Percentiles rank a stretch among this genome's conserved stretches.
phyloP scores from a whole-genome alignment of 2,888 invertebrate genomes.

The Antheraea yamamai region DNA sequence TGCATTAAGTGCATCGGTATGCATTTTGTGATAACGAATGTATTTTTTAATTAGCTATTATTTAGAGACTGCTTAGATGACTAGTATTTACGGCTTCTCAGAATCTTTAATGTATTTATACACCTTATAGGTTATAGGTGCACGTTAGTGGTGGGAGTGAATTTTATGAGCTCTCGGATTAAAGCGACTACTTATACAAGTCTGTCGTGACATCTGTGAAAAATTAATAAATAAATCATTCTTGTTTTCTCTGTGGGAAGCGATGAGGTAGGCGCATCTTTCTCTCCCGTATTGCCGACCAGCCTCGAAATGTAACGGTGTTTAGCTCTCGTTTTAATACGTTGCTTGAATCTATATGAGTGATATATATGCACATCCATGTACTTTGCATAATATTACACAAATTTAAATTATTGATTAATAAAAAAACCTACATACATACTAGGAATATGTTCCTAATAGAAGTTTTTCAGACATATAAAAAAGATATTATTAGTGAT shows the following conservation, averaged over 20 bases:
- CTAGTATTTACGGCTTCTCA: conserved; percentile 38
- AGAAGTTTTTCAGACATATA: not conserved
- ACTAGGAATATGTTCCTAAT: not conserved
- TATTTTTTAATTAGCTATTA: conserved; percentile 61
- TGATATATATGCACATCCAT: conserved; percentile 20
- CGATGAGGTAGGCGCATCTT: conserved; percentile 48
- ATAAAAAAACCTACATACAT: not conserved
- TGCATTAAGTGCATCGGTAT: conserved; percentile 56
- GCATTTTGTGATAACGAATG: conserved; percentile 77
- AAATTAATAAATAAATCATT: conserved; percentile 56
- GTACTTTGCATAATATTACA: conserved; percentile 23
- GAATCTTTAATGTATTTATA: conserved; percentile 44
- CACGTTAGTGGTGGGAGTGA: conserved; percentile 26
- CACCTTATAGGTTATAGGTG: conserved; percentile 36
- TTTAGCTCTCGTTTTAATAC: conserved; percentile 65
- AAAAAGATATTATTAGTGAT: not conserved
- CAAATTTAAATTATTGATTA: conserved; percentile 27
- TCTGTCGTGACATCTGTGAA: conserved; percentile 43
- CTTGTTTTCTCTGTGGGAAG: conserved; percentile 38
- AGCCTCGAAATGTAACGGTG: conserved; percentile 66
- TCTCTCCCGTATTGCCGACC: conserved; percentile 34
- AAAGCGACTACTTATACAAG: conserved; percentile 34
- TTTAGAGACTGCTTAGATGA: conserved; percentile 49
- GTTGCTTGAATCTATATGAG: conserved; percentile 48
- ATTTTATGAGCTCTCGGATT: conserved; percentile 53